Conservation (phyloP, 2,113 vertebrate species). For the Columbina picui region DNA sequence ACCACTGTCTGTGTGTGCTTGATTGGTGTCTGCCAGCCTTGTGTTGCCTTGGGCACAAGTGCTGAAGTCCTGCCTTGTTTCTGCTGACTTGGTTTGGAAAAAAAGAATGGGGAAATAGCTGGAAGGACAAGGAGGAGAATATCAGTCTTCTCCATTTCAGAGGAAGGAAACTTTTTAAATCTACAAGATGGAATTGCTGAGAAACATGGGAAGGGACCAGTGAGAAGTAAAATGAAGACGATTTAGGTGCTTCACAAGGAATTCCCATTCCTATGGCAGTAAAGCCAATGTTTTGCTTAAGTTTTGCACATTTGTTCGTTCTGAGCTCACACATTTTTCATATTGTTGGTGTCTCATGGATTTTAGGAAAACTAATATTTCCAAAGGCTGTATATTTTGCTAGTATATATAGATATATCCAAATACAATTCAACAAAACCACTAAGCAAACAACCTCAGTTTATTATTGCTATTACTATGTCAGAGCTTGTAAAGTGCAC, state of each 20-base stretch:
- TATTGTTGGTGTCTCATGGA: not conserved
- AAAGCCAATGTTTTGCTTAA: not conserved
- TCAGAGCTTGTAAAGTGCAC: not conserved
- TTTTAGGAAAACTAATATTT: not conserved
- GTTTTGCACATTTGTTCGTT: slow-evolving; percentile 9
- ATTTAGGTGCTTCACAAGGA: not conserved
- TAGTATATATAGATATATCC: not conserved
- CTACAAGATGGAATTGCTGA: not conserved
- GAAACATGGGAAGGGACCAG: not conserved
- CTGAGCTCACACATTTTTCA: not conserved
- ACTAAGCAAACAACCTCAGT: not conserved
- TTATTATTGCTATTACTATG: not conserved
- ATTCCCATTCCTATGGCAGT: not conserved
- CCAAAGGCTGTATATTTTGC: slow-evolving; percentile 22
- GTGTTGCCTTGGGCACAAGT: not conserved
- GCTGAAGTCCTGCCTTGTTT: not conserved
- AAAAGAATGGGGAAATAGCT: not conserved
- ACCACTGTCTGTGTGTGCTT: not conserved
- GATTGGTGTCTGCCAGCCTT: not conserved
- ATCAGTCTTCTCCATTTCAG: not conserved
- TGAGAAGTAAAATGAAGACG: not conserved
- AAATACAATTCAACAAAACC: not conserved
- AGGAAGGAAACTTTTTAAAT: not conserved
- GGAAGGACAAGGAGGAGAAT: not conserved
- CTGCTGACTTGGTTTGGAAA: not conserved